phyloP scores from a whole-genome alignment of 2,113 vertebrate species.

The Leptobrachium ailaonicum region DNA sequence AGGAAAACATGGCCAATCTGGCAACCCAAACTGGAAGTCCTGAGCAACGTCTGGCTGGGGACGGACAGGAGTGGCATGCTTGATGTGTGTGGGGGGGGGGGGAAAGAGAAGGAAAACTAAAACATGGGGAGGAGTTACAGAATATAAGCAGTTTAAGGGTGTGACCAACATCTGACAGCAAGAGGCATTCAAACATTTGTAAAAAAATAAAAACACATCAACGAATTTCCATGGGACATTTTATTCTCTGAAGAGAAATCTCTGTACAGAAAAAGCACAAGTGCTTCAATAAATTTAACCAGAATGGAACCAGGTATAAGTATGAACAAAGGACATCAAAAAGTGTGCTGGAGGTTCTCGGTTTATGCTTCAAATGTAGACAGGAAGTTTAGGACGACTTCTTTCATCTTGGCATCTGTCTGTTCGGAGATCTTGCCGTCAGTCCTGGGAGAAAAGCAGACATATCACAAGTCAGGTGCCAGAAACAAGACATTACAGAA shows the following conservation, averaged over 20 bases:
- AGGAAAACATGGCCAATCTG: no score
- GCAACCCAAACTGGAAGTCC: no score
- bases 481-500: no score
- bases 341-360: constrained; percentile 45
- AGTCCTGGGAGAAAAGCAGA: constrained; percentile 64
- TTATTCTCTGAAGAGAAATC: constrained; percentile 72
- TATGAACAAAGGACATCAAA: constrained; percentile 59
- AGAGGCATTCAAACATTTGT: not conserved
- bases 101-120: not conserved
- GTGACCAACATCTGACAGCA: no score
- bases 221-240: constrained; percentile 64
- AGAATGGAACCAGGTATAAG: constrained; percentile 60
- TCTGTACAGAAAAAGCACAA: constrained; percentile 78
- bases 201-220: not conserved
- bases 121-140: not conserved
- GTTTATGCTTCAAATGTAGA: constrained; percentile 87
- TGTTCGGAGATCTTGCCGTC: constrained; percentile 92
- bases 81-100: not conserved
- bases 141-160: no score
- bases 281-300: constrained; percentile 66
- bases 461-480: not conserved
- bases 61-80: no score
- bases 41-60: no score
- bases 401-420: constrained; percentile 89
- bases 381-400: constrained; percentile 87